Evolutionary conservation across 1,140 invertebrate species (phyloP), one percentile per base, ranked within the genome.

Genomic region (Chlorops oryzae): DNA sequence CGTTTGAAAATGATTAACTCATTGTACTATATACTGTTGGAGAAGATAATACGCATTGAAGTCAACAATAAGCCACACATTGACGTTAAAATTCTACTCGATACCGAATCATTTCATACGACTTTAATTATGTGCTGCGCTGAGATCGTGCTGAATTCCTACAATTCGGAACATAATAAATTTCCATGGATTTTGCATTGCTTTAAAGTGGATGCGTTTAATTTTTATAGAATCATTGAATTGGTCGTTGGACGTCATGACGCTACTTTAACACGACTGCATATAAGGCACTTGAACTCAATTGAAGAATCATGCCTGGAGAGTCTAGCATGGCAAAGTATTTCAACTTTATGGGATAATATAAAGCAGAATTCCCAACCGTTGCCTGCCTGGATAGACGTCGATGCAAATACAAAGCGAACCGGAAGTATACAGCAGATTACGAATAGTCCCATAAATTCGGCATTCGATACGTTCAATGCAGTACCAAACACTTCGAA

Each of bases 201-300:
- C 23, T 83, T 92, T 50, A 75, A 81, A 20, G 67, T 98, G 1
- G 82, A 87, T 47, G 80, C 92, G 0, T 92, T 89, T 68, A 79
- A 94, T 64, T 98, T 97, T 73, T 96, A 96, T 65, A 96, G 94
- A 78, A 88, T 97, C 10, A 92, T 98, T 54, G 94, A 98, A 76
- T 74, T 95, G 7, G 84, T 96, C 34, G 91, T 98, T 17, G 77
- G 92, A 38, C 84, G 86, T 4, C 83, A 87, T 1, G 87, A 92
- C 55, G 87, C 92, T 54, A 84, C 89, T 39, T 76, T 99, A 3
- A 88, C 90, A 1, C 77, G 93, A 24, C 90, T 96, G 64, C 83
- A 95, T 34, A 88, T 98, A 0, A 98, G 96, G 65, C 94, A 98
- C 78, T 76, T 99, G 6, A 96, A 94, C 75, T 77, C 82, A 78